Evolutionary conservation across 2,888 invertebrate species (phyloP).

Genomic region (Ryuthela nishihirai): DNA sequence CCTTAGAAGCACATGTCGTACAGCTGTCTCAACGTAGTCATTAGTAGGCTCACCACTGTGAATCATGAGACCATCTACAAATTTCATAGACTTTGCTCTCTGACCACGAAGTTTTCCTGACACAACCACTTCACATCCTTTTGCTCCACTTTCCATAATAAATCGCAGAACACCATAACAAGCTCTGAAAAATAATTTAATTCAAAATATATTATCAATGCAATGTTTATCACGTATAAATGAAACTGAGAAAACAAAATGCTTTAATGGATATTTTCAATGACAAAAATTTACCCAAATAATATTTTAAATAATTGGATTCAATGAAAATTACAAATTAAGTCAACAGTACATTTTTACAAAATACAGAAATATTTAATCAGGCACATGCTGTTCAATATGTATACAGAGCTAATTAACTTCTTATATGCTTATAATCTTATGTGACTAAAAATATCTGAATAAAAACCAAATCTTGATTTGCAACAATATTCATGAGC

Average conservation of each 20-base stretch:
- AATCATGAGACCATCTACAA: constrained; percentile 99
- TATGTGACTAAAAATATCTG: no score
- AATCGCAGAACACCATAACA: constrained; percentile 98
- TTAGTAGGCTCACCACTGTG: constrained; percentile 98
- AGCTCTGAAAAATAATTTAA: constrained; percentile 61
- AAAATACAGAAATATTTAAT: no score
- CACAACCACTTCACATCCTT: constrained; percentile 97
- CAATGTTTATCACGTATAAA: neutral
- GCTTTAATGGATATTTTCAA: no score
- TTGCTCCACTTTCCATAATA: constrained; percentile 97
- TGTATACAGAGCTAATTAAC: no score
- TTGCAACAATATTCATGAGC: no score
- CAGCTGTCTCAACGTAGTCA: constrained; percentile 97
- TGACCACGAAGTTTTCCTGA: constrained; percentile 98
- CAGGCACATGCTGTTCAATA: no score
- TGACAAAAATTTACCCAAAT: no score
- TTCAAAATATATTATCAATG: neutral
- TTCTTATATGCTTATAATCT: no score
- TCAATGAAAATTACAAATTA: constrained; percentile 1
- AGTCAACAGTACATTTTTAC: neutral
- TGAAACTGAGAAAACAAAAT: no score
- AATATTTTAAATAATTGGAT: constrained; percentile 27
- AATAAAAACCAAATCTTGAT: no score
- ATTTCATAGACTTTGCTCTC: constrained; percentile 99
- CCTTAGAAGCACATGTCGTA: constrained; percentile 93